Base-by-base conservation (phyloP, 2,888 invertebrate species). In the Hirtodrosophila confusa region DNA sequence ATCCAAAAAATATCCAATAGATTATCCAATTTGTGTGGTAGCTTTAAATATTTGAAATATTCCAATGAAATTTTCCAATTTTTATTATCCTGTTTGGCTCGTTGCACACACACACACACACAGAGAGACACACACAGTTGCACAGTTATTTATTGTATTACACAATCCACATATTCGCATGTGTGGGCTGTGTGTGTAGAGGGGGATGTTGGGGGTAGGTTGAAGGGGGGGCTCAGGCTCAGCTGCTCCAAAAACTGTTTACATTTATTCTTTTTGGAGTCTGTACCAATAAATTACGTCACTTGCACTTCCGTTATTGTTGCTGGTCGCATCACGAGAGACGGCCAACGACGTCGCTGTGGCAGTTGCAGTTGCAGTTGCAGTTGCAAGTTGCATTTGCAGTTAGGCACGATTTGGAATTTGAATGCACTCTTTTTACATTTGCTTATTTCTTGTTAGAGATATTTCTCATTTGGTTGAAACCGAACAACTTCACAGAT, bases 361-460 rank as follows among this genome's bases (percentile, higher is more conserved):
- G 41, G 69, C 53, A 56, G 72, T 72, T 71, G 80, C 80, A 69
- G 60, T 69, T 68, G 83, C 78, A 70, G 66, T 71, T 72, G 69
- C 63, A 54, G 54, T 75, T 70, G 69, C 69, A 64, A 54, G 54
- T 75, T 70, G 69, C 69, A 64, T 33, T 54, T 68, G 71, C 67
- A 75, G 70, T 80, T 82, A 80, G 82, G 82, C 82, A 82, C 82
- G 78, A 75, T 86, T 86, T 86, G 80, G 84, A 86, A 71, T 84
- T 82, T 84, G 84, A 80, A 80, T 80, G 80, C 80, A 80, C 80
- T 17, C 17, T 17, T 17, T 17, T 17, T 17, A 17, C 17, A 17
- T 17, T 17, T 17, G 17, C 17, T 39, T 39, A 53, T 41, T 61
- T 39, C 43, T 11, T 37, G 39, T 40, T 43, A 62, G 27, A 31